These are phyloP conservation scores for Umimayanthus kanabou DNA, from an alignment of 92 coral and sea anemone species.

Conservation along the genomic window DNA sequence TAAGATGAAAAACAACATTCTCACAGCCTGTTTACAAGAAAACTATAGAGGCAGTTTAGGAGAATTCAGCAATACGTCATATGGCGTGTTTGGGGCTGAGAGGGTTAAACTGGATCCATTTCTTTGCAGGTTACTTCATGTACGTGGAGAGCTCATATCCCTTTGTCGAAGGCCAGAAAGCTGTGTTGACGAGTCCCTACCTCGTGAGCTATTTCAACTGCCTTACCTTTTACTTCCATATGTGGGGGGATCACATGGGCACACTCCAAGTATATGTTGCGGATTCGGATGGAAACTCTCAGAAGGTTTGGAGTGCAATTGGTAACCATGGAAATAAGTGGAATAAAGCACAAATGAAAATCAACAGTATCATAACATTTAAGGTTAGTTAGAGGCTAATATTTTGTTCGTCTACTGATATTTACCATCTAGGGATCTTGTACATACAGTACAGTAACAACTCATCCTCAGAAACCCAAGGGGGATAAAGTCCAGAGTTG, in stretches of 20 bases:
- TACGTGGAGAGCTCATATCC: slow-evolving; percentile 33
- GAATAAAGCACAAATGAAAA: slow-evolving; percentile 25
- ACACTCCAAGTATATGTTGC: slow-evolving; percentile 19
- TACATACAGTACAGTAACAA: no score
- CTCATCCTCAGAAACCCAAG: no score
- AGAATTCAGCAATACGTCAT: no score
- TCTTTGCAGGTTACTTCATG: slow-evolving; percentile 13
- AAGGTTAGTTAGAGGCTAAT: background rate
- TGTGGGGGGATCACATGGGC: slow-evolving; percentile 34
- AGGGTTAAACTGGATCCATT: no score
- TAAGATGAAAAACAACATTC: no score
- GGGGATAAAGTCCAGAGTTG: no score
- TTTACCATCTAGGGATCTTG: background rate
- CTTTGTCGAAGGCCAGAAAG: background rate
- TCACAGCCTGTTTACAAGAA: no score
- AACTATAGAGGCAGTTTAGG: no score
- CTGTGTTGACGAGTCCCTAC: slow-evolving; percentile 7
- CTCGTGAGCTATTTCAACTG: slow-evolving; percentile 25
- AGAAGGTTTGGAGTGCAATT: slow-evolving; percentile 31
- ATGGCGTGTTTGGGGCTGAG: no score
- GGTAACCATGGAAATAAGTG: slow-evolving; percentile 40
- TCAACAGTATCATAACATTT: slow-evolving; percentile 15
- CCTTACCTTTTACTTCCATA: slow-evolving; percentile 32
- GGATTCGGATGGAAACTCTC: background rate
- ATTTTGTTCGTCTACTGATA: background rate